Evolutionary conservation across 2,113 vertebrate species (phyloP).

Genomic region (Arvicanthis niloticus): DNA sequence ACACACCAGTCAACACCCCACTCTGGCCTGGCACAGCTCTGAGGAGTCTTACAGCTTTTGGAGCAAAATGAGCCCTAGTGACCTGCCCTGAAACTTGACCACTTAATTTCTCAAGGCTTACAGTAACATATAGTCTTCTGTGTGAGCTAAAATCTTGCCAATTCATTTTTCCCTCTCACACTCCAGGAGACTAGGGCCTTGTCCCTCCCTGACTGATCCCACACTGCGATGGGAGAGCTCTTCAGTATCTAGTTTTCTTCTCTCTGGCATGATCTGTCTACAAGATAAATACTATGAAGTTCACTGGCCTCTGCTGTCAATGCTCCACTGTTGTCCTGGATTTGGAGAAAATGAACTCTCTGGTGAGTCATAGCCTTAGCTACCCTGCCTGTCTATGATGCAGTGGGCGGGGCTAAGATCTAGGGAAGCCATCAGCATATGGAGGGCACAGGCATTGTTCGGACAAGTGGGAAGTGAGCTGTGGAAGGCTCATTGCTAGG

Average conservation of each 20-base stretch:
- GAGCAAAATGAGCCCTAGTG: background rate
- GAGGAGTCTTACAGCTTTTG: background rate
- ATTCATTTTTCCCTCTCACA: background rate
- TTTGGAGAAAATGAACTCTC: background rate
- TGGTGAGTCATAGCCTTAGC: background rate
- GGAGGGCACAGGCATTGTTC: background rate
- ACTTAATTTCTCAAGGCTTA: background rate
- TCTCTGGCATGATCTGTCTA: background rate
- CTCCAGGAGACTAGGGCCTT: background rate
- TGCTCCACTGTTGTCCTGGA: background rate
- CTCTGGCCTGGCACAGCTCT: background rate
- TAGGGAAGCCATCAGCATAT: too few relatives aligned
- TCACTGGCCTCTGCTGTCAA: background rate
- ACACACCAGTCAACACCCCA: background rate
- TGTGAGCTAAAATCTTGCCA: background rate
- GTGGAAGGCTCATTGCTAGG: too few relatives aligned
- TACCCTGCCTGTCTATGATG: background rate
- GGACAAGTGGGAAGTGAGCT: background rate
- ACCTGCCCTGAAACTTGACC: background rate
- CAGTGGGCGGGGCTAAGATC: background rate
- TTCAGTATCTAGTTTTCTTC: background rate
- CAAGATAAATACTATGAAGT: background rate
- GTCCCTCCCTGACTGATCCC: background rate
- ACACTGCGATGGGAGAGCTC: background rate
- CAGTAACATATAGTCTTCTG: background rate